Evolutionary conservation across 1,140 invertebrate genomes (phyloP), one percentile per base, ranked within the genome.

Genomic region (Brachionus sp.): DNA sequence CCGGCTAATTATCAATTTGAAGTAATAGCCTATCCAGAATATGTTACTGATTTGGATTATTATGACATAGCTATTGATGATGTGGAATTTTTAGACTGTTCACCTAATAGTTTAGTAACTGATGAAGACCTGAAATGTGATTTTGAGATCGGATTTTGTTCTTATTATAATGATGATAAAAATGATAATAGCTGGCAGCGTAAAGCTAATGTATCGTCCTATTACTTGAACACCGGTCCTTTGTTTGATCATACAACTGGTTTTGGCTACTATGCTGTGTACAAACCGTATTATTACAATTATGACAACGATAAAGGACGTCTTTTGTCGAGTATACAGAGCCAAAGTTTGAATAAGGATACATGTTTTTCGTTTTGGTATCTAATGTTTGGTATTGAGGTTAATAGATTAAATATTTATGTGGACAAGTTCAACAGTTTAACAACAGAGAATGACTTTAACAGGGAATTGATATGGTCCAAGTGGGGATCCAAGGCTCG

Each of bases 101-200:
- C 83, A 57, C 84, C 85, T n/a, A 23, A 9, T 19, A 10, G 9
- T 2, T 6, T 16, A 16, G 16, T 83, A 3, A 66, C 39, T 10
- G 64, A 83, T 29, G 44, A 57, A 75, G 33, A 16, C 25, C 13
- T 84, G 4, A 83, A 85, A 39, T 86, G 86, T 77, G 85, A 82
- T 29, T 85, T 85, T 68, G 86, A 86, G n/a, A 39, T 16, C 50
- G 75, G 42, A 57, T 64, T 93, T 0, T 94, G 93, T 84, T 92
- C 92, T 33, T 94, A 93, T 93, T 91, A 87, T 5, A 92, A 93
- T 82, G 93, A 93, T 85, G 90, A 91, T 0, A 89, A 89, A 1
- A 92, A 93, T 85, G 92, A 94, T 86, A 94, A 94, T 86, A 93
- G 94, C 85, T 95, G 93, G 93, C 89, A 84, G 9, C 90, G 92